These are phyloP conservation scores for Lamprologus callipterus DNA, from an alignment of 2,113 vertebrate species.

Conservation along the genomic window DNA sequence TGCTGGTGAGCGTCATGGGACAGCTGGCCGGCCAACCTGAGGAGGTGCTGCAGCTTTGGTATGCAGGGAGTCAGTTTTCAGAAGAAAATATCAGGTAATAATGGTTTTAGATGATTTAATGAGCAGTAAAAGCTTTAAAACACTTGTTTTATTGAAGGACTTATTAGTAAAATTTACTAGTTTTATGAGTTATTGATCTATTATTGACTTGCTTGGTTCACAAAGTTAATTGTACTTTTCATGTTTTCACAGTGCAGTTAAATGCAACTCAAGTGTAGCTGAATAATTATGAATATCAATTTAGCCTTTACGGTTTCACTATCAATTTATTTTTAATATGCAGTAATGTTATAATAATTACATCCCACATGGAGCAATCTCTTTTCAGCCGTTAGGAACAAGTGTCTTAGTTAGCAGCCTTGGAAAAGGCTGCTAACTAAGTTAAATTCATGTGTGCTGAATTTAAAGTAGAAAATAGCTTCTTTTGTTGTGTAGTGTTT, in stretches of 20 bases:
- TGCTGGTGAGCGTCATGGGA: conserved; percentile 77
- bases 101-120: not conserved
- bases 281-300: not conserved
- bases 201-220: not conserved
- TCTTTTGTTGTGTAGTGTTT: not conserved
- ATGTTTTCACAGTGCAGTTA: rapidly evolving
- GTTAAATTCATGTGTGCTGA: not conserved
- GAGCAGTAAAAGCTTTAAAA: rapidly evolving
- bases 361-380: not conserved
- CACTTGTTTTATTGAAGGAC: not conserved
- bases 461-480: not conserved
- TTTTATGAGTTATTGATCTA: not conserved
- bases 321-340: not conserved
- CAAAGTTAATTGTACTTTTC: not conserved
- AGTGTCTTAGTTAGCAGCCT: rapidly evolving
- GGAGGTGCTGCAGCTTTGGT: conserved; percentile 81
- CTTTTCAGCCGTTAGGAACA: rapidly evolving
- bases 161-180: rapidly evolving
- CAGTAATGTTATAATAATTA: not conserved
- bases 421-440: too few species aligned
- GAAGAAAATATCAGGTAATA: conserved; percentile 64
- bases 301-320: not conserved
- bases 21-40: conserved; percentile 77
- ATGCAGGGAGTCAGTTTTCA: conserved; percentile 61
- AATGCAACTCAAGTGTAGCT: not conserved